Base-by-base conservation (phyloP, 2,113 vertebrate species). In the Coptodon rendalli region DNA sequence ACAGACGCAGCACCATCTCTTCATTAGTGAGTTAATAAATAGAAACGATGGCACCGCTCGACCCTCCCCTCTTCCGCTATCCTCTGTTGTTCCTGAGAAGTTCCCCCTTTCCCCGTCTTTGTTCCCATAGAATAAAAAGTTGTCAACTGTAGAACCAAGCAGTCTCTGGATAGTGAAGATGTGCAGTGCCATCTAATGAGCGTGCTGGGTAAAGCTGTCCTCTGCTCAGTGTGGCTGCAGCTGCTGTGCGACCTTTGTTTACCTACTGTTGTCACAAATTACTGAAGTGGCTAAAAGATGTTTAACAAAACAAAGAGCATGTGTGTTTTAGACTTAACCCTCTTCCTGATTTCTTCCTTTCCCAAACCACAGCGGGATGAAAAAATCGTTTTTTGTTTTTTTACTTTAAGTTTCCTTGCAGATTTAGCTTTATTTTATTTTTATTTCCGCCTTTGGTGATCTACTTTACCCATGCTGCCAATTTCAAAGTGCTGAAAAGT, bases 1-100 rank as follows among this genome's bases (percentile, higher is more conserved):
- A 98, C 98, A 98, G 96, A 98, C 97, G 79, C 97, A 97, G 94
- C 94, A 89, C 82, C 97, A 98, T 87, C 97, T 98, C 94, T 98
- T 98, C 96, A 97, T 98, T 96, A 97, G 97, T 98, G 97, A 98
- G 98, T 97, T 68, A 9, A 85, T 66, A 73, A 73, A 36, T 66
- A 76, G n/a, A 91, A 95, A 91, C 80, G n/a, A 59, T 45, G 29
- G 86, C 73, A 82, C 66, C 54, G 79, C 78, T 79, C 6, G 4
- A 59, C 50, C 87, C 14, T 59, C 27, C 43, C 17, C 40, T 83
- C 71, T 45, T 59, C 73, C 53, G 6, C 61, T 78, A 14, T 29
- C 22, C 66, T 54, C 76, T 34, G 43, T 66, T 80, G 48, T 57
- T 40, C 63, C 5, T 34, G 4, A 11, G 6, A 56, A 45, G 57